These are phyloP conservation scores for Andrena haemorrhoa DNA, from an alignment of 2,888 invertebrate species.

Conservation along the genomic window DNA sequence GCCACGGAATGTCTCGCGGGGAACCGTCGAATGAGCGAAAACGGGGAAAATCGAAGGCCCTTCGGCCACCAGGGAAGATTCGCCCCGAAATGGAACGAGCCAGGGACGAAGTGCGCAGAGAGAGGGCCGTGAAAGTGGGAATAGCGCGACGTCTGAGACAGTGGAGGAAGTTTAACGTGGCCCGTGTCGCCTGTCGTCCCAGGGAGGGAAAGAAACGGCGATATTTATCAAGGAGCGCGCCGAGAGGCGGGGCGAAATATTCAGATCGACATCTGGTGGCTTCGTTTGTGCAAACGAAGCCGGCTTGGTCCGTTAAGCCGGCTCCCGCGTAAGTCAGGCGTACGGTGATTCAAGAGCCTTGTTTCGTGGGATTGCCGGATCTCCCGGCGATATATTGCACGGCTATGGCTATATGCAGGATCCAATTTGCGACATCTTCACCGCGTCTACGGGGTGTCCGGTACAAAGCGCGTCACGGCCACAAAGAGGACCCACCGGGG, in stretches of 20 bases:
- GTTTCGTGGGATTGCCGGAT: constrained; percentile 83
- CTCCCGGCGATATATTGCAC: constrained; percentile 63
- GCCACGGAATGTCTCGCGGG: constrained; percentile 23
- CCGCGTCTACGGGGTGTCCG: constrained; percentile 68
- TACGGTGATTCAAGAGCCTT: constrained; percentile 82
- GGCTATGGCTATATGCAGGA: constrained; percentile 57
- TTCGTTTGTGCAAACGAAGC: constrained; percentile 81
- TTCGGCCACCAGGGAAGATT: background rate
- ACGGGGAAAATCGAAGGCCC: constrained; percentile 7
- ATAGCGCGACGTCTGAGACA: background rate
- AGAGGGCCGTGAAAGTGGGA: background rate
- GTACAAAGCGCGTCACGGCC: constrained; percentile 71
- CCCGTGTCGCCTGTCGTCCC: background rate
- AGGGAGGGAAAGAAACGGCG: background rate
- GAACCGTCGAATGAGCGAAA: constrained; percentile 22
- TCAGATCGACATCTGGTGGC: constrained; percentile 82
- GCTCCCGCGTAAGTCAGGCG: constrained; percentile 83
- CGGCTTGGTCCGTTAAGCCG: constrained; percentile 82
- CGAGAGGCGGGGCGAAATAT: constrained; percentile 80
- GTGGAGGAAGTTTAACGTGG: background rate
- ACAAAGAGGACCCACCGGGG: constrained; percentile 46
- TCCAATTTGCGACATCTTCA: constrained; percentile 78
- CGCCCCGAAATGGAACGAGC: background rate
- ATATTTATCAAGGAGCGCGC: constrained; percentile 74
- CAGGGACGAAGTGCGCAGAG: too few species aligned